phyloP scores from a whole-genome alignment of 2,113 vertebrate species.

The Engraulis encrasicolus region DNA sequence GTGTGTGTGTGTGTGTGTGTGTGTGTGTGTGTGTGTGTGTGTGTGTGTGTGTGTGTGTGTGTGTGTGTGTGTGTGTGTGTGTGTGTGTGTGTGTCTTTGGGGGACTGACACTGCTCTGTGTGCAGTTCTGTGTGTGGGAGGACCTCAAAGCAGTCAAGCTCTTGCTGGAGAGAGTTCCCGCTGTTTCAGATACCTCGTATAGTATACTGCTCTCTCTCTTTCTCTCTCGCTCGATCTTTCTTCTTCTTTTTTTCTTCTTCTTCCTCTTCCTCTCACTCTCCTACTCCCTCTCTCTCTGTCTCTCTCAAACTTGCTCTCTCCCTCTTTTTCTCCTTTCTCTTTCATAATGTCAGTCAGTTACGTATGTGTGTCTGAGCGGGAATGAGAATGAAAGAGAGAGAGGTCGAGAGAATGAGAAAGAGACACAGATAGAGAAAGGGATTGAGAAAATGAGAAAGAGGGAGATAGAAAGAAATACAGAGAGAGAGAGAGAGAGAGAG shows the following conservation, averaged over 20 bases:
- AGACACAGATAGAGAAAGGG: neutral
- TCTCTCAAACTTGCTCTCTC: too few species aligned
- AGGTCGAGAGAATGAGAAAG: neutral
- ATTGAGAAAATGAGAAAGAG: neutral
- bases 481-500: neutral
- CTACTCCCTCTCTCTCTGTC: too few species aligned
- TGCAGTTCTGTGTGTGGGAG: neutral
- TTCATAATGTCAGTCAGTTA: neutral
- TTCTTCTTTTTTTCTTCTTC: too few species aligned
- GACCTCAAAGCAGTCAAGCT: neutral
- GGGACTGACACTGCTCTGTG: neutral
- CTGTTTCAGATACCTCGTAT: neutral
- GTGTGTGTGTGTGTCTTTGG: neutral
- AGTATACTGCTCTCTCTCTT: too few species aligned
- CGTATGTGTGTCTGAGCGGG: neutral
- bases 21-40: conserved; percentile 1
- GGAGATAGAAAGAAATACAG: neutral
- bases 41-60: conserved; percentile 8
- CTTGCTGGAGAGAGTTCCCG: neutral
- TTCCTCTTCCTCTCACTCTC: too few species aligned
- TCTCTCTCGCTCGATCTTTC: too few species aligned
- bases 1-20: conserved; percentile 6
- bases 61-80: conserved; percentile 13
- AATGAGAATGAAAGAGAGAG: neutral
- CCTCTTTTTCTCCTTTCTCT: too few species aligned